phyloP scores from a whole-genome alignment of 2,888 invertebrate species.

The Polietes domitor region DNA sequence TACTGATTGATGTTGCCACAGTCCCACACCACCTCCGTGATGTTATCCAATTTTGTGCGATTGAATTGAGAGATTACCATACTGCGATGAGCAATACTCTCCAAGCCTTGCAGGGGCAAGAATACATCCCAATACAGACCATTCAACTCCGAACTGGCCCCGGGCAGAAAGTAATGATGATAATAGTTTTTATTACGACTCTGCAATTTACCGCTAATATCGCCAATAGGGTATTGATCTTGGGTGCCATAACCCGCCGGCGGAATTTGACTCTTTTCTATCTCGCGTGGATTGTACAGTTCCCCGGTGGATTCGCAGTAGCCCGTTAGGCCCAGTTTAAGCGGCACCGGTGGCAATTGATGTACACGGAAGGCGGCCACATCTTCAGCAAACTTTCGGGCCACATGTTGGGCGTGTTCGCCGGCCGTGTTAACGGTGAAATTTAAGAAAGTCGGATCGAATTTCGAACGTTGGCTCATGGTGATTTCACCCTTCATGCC shows the following conservation, averaged over 20 bases:
- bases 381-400: slow-evolving; percentile 88
- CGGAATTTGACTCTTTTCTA: slow-evolving; percentile 83
- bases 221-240: slow-evolving; percentile 95
- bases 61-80: slow-evolving; percentile 81
- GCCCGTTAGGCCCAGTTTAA: slow-evolving; percentile 81
- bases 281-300: slow-evolving; percentile 88
- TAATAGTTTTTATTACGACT: slow-evolving; percentile 86
- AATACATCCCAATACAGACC: slow-evolving; percentile 92
- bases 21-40: slow-evolving; percentile 76
- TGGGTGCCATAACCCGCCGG: slow-evolving; percentile 88
- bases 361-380: slow-evolving; percentile 87
- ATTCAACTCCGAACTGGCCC: slow-evolving; percentile 86
- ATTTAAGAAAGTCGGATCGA: slow-evolving; percentile 91
- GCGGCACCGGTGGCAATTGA: slow-evolving; percentile 86
- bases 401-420: slow-evolving; percentile 85
- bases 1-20: slow-evolving; percentile 86
- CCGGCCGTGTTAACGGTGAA: slow-evolving; percentile 86
- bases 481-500: slow-evolving; percentile 91
- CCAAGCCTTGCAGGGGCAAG: slow-evolving; percentile 89
- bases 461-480: slow-evolving; percentile 90
- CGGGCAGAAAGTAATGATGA: slow-evolving; percentile 86
- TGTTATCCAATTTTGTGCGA: slow-evolving; percentile 74
- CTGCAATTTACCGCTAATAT: slow-evolving; percentile 92
- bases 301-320: slow-evolving; percentile 87
- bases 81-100: slow-evolving; percentile 91